phyloP scores from a whole-genome alignment of 2,888 invertebrate species.

The Ariolimax columbianus region DNA sequence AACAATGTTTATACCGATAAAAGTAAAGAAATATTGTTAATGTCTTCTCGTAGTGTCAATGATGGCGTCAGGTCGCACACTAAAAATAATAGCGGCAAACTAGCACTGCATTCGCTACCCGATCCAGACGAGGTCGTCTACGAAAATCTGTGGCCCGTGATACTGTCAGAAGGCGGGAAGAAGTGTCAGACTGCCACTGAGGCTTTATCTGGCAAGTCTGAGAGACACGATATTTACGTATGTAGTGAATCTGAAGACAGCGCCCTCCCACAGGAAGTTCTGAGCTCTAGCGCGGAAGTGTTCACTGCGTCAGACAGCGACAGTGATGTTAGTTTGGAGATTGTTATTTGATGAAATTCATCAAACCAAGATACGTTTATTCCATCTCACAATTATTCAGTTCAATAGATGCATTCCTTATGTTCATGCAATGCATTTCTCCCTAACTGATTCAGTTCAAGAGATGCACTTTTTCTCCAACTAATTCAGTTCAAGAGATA shows the following conservation, averaged over 20 bases:
- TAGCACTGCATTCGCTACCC: not conserved
- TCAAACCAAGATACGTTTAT: not conserved
- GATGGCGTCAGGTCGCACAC: not conserved
- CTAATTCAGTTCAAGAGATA: not conserved
- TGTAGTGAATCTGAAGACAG: slow-evolving; percentile 71
- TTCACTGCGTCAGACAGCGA: slow-evolving; percentile 62
- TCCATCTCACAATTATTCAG: not conserved
- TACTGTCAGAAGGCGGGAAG: not conserved
- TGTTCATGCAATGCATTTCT: no score
- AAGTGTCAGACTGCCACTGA: not conserved
- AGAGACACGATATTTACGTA: slow-evolving; percentile 52
- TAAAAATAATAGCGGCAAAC: not conserved
- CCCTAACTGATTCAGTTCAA: not conserved
- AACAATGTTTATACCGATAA: not conserved
- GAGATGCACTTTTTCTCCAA: not conserved
- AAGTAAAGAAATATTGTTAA: not conserved
- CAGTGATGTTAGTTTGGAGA: slow-evolving; percentile 68
- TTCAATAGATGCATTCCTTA: not conserved
- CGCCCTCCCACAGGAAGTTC: slow-evolving; percentile 66
- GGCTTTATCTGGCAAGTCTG: no score
- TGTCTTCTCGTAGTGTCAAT: not conserved
- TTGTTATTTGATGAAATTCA: slow-evolving; percentile 61
- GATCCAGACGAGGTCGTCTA: slow-evolving; percentile 22
- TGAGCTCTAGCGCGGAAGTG: slow-evolving; percentile 59
- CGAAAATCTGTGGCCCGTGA: slow-evolving; percentile 41